A percentile compares a stretch with the other conserved stretches of the same genome.
phyloP scores from a whole-genome alignment of 1,140 invertebrate species.

The Trachymyrmex cornetzi region DNA sequence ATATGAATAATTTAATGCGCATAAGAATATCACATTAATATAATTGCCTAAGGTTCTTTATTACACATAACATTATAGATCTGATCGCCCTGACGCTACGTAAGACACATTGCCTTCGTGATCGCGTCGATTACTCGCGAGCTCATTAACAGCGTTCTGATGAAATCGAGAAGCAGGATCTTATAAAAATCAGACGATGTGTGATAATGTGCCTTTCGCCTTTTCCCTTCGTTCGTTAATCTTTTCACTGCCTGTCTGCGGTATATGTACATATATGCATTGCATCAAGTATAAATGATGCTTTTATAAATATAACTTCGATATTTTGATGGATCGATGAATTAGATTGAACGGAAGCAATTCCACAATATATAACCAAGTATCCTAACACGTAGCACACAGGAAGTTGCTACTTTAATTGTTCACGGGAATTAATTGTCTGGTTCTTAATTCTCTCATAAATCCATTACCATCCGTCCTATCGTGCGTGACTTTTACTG shows the following conservation, averaged over 20 bases:
- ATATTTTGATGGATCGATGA: not conserved
- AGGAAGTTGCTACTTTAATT: slow-evolving; percentile 12
- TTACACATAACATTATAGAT: slow-evolving; percentile 22
- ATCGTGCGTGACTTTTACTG: slow-evolving; percentile 38
- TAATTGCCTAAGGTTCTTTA: slow-evolving; percentile 36
- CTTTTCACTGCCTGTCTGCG: not conserved
- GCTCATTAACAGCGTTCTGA: slow-evolving; percentile 52
- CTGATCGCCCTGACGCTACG: not conserved
- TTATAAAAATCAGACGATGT: slow-evolving; percentile 66
- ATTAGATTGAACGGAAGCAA: not conserved
- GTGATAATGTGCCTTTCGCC: slow-evolving; percentile 21
- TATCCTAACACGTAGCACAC: not conserved
- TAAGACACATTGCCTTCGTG: slow-evolving; percentile 71
- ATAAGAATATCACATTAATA: slow-evolving; percentile 34
- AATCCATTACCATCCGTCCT: not conserved
- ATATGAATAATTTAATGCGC: slow-evolving; percentile 26
- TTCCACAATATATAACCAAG: not conserved
- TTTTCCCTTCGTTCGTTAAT: slow-evolving; percentile 30
- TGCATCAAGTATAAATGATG: not conserved
- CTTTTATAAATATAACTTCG: not conserved
- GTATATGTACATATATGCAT: too few species aligned
- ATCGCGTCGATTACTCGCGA: slow-evolving; percentile 74
- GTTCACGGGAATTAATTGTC: slow-evolving; percentile 19
- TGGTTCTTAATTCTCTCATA: not conserved
- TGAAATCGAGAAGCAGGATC: slow-evolving; percentile 67